These are phyloP conservation scores for Gasterosteus aculeatus DNA, from an alignment of 2,113 vertebrate genomes.

Conservation along the genomic window DNA sequence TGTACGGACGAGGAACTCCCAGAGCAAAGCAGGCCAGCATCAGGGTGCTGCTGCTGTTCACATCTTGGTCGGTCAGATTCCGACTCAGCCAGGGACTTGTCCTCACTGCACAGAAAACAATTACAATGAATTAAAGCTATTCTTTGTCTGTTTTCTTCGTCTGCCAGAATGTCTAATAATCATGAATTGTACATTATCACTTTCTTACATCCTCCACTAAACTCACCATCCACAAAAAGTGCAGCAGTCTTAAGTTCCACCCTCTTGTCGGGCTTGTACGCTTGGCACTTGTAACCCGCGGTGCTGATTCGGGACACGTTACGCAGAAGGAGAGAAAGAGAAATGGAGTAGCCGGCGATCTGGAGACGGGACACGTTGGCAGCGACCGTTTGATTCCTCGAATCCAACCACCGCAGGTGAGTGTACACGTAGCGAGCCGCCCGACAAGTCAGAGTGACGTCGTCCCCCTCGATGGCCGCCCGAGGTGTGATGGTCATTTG, in stretches of 20 bases:
- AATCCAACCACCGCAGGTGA: constrained; percentile 82
- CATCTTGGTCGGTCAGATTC: constrained; percentile 86
- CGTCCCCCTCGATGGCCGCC: constrained; percentile 77
- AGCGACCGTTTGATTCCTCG: constrained; percentile 65
- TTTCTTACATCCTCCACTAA: constrained; percentile 7
- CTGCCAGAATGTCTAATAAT: not conserved
- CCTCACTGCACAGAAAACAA: constrained; percentile 72
- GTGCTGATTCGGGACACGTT: constrained; percentile 81
- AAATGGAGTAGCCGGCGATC: constrained; percentile 79
- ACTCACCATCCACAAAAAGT: constrained; percentile 82
- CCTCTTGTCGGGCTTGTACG: constrained; percentile 72
- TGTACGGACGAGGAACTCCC: constrained; percentile 82
- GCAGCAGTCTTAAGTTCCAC: constrained; percentile 66
- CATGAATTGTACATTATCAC: not conserved
- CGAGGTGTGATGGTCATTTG: constrained; percentile 74
- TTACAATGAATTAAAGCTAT: not conserved
- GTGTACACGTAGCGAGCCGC: constrained; percentile 86
- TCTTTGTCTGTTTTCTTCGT: not conserved
- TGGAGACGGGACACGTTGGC: constrained; percentile 28
- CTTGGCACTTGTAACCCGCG: constrained; percentile 82
- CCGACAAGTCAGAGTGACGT: constrained; percentile 82
- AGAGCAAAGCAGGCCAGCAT: constrained; percentile 81
- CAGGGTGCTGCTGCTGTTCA: constrained; percentile 91
- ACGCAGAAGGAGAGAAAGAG: constrained; percentile 75
- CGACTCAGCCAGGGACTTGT: constrained; percentile 81